phyloP scores from a whole-genome alignment of 2,888 invertebrate genomes.

The Pristionchus exspectatus region DNA sequence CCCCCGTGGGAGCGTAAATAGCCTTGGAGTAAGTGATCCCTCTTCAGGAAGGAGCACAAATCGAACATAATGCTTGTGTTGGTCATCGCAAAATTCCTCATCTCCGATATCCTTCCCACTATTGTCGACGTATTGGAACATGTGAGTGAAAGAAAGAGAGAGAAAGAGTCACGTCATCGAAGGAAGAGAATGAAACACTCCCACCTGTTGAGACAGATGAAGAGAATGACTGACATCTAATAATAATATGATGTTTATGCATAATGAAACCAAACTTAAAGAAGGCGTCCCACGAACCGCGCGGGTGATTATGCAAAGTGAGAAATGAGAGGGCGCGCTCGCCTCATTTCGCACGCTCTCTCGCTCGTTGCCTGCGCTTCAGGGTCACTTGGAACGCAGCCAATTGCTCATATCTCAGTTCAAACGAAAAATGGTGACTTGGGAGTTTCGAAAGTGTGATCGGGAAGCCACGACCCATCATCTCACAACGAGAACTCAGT shows the following conservation, averaged over 20 bases:
- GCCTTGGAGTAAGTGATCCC: not conserved
- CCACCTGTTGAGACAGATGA: not conserved
- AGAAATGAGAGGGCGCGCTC: no score
- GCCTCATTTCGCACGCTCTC: no score
- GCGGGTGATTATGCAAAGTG: no score
- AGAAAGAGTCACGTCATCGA: not conserved
- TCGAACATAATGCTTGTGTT: slow-evolving; percentile 77
- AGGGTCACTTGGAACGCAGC: no score
- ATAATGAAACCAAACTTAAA: not conserved
- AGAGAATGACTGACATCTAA: not conserved
- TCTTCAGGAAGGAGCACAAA: slow-evolving; percentile 75
- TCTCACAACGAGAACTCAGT: no score
- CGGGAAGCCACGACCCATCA: no score
- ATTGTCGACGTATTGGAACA: slow-evolving; percentile 77
- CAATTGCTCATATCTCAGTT: no score
- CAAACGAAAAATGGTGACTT: no score
- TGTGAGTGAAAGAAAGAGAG: slow-evolving; percentile 57
- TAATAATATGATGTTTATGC: not conserved
- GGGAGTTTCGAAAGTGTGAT: no score
- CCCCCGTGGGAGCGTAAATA: not conserved
- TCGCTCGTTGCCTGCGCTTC: no score
- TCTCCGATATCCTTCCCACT: slow-evolving; percentile 78
- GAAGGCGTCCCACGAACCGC: no score
- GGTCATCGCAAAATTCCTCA: slow-evolving; percentile 76
- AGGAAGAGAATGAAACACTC: not conserved